Evolutionary conservation across 2,797 vertebrate genomes (phyloP).

Genomic region (Thripadectes ignobilis): DNA sequence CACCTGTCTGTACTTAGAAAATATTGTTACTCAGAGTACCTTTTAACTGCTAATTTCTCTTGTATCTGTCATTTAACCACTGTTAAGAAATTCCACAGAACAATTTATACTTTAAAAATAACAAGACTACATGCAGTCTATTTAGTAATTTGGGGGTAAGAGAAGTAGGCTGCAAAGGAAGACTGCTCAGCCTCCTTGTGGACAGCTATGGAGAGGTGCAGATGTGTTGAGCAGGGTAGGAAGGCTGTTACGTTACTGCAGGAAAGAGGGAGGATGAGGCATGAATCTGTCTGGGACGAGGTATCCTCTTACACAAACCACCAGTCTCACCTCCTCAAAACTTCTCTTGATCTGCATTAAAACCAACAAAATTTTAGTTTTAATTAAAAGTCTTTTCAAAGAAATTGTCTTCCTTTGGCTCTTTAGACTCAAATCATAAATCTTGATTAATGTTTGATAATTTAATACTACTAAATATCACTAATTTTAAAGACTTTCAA

Average conservation of each 20-base stretch:
- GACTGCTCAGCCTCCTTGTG: not conserved
- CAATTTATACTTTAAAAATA: not conserved
- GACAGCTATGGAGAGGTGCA: not conserved
- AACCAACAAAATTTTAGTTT: not conserved
- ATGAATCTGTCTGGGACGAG: fast-evolving
- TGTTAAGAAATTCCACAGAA: not conserved
- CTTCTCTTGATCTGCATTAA: not conserved
- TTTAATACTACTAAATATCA: not conserved
- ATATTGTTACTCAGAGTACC: not conserved
- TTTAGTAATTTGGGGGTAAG: not conserved
- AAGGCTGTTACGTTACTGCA: not conserved
- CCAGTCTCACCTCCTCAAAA: not conserved
- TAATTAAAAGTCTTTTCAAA: not conserved
- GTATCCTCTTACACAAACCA: not conserved
- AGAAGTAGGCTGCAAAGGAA: not conserved
- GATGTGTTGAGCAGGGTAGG: not conserved
- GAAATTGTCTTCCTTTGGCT: not conserved
- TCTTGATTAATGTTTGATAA: not conserved
- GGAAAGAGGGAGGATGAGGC: not conserved
- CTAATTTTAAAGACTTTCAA: not conserved
- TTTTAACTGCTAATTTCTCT: not conserved
- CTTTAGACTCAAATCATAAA: not conserved
- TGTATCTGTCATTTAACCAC: not conserved
- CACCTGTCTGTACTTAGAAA: not conserved
- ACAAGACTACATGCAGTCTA: not conserved